Conservation (phyloP, 2,797 vertebrate genomes). For the Loris lydekkerianus region DNA sequence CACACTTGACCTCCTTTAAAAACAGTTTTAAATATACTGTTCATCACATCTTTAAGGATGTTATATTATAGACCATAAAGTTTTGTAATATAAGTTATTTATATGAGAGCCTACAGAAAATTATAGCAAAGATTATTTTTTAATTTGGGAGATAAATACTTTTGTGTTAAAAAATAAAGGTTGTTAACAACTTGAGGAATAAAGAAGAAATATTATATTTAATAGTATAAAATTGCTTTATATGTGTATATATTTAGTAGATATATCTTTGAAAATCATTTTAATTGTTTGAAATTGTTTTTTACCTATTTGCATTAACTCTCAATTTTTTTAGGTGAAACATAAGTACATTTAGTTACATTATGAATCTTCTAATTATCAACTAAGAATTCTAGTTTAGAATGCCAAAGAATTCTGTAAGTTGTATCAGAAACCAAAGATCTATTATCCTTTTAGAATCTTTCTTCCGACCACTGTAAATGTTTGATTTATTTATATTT, state of each 20-base stretch:
- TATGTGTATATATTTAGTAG: not conserved
- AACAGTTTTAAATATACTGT: slow-evolving; percentile 87
- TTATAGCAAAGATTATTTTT: slow-evolving; percentile 55
- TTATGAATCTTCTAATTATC: slow-evolving; percentile 27
- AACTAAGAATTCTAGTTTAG: slow-evolving; percentile 53
- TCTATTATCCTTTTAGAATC: not conserved
- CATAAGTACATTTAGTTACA: slow-evolving; percentile 45
- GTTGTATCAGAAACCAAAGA: not conserved
- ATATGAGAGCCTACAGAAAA: slow-evolving; percentile 60
- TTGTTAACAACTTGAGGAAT: slow-evolving; percentile 63
- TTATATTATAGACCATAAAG: slow-evolving; percentile 75
- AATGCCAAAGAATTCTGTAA: slow-evolving; percentile 31
- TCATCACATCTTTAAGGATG: slow-evolving; percentile 84
- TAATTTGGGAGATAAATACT: slow-evolving; percentile 65
- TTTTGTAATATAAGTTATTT: slow-evolving; percentile 78
- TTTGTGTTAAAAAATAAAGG: slow-evolving; percentile 63
- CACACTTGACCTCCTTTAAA: slow-evolving; percentile 90
- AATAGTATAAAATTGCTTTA: slow-evolving; percentile 15
- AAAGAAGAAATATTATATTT: not conserved
- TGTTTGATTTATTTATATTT: slow-evolving; percentile 26
- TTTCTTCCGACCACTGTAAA: slow-evolving; percentile 3
- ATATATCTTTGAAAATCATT: slow-evolving; percentile 38
- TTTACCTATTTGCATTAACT: not conserved
- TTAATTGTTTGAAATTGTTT: slow-evolving; percentile 42
- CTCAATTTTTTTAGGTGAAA: slow-evolving; percentile 44